These are phyloP conservation scores for Lathronympha strigana DNA, from an alignment of 2,888 invertebrate genomes.

Conservation along the genomic window DNA sequence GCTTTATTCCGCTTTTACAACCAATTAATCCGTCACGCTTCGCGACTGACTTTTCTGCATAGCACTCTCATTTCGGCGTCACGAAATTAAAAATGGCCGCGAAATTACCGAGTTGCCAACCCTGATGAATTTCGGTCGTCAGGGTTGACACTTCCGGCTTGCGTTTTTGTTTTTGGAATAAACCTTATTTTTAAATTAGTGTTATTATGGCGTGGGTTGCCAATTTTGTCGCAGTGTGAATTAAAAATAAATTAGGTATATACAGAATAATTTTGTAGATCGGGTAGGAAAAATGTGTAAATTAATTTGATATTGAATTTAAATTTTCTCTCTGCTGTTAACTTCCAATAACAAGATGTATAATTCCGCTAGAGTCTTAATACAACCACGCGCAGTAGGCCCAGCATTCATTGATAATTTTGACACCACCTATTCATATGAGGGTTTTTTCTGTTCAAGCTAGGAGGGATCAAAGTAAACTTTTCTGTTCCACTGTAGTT, in stretches of 20 bases:
- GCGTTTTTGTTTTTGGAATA: not conserved
- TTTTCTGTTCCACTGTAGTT: no score
- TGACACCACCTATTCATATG: no score
- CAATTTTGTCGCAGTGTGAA: not conserved
- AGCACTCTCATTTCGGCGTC: conserved; percentile 14
- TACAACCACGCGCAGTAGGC: no score
- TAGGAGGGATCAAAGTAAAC: no score
- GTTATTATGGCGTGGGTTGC: not conserved
- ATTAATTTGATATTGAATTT: not conserved
- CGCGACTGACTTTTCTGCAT: not conserved
- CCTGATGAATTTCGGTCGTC: conserved; percentile 16
- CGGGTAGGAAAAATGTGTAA: not conserved
- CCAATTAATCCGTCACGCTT: conserved; percentile 11
- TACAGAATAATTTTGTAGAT: not conserved
- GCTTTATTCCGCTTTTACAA: conserved; percentile 9
- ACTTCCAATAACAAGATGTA: not conserved
- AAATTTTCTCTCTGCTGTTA: not conserved
- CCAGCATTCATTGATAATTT: no score
- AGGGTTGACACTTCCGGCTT: conserved; percentile 6
- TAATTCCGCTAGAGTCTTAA: not conserved
- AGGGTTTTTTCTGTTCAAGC: no score
- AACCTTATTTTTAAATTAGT: not conserved
- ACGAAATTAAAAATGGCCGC: conserved; percentile 13
- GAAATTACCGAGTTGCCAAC: not conserved
- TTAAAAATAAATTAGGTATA: not conserved